Evolutionary conservation across 2,888 invertebrate genomes (phyloP), one percentile per base, ranked within the genome.

Genomic region (Caenorhabditis imperialis): DNA sequence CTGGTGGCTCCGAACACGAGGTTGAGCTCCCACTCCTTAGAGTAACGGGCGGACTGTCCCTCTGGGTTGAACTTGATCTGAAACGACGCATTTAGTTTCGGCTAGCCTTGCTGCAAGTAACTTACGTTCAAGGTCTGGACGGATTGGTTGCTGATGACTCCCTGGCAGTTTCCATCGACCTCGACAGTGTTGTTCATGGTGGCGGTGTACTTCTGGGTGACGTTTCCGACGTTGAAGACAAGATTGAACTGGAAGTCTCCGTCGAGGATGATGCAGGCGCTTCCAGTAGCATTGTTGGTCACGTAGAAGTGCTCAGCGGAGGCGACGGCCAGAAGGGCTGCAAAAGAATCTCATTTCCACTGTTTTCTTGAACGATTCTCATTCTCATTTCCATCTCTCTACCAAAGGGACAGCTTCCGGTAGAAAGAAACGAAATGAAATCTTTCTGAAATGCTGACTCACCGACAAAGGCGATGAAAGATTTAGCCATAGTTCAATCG

Each of bases 211-310:
- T 63, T 62, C n/a, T 72, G 27, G n/a, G 75, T 77, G 42, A 57
- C 16, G 57, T 77, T 77, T 42, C 37, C 25, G 7, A 55, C 47
- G 40, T 65, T 25, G 45, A 62, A 54, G 10, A 48, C 44, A 22
- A 69, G 33, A 16, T 73, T 74, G 70, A 79, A 65, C 33, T 51
- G 53, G 63, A 73, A 65, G 38, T 75, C 62, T 30, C 79, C 81
- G 27, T 84, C 78, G 25, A 84, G 61, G 14, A 84, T 70, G 35
- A 84, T 42, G 62, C 84, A 84, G 27, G 75, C 60, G 23, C 40
- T 37, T 40, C 57, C 57, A 25, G 71, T 69, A 25, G 23, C 61
- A 44, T 70, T 65, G 67, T 47, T 62, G 40, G 55, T 50, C 25
- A 75, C 75, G 47, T 74, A 67, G 30, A 58, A 74, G 57, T 77